Percentiles rank a stretch among this genome's conserved stretches.
These are phyloP conservation scores for Eristalis arbustorum DNA, from an alignment of 2,888 invertebrate species.

Conservation along the genomic window DNA sequence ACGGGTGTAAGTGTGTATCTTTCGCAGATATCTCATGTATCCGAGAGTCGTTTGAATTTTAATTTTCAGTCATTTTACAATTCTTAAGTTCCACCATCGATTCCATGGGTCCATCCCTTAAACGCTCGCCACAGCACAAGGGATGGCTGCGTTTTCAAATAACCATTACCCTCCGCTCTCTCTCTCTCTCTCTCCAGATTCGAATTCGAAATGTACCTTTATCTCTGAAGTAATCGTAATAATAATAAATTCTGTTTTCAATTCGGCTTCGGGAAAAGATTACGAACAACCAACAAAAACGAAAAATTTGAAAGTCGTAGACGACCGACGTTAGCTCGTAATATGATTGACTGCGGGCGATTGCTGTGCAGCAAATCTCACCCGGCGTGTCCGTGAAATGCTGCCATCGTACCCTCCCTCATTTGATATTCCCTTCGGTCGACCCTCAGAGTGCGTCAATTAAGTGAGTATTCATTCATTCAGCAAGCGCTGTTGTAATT, in stretches of 20 bases:
- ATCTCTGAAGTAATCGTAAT: conserved; percentile 53
- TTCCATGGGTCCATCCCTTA: background rate
- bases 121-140: background rate
- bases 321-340: conserved; percentile 54
- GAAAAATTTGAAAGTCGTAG: conserved; percentile 1
- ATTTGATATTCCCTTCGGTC: background rate
- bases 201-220: background rate
- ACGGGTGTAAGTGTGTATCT: conserved; percentile 38
- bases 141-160: conserved; percentile 28
- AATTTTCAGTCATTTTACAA: conserved; percentile 25
- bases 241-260: conserved; percentile 65
- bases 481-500: conserved; percentile 16
- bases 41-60: conserved; percentile 54
- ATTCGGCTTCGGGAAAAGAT: conserved; percentile 46
- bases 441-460: conserved; percentile 33
- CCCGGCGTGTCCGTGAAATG: conserved; percentile 35
- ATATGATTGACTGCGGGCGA: conserved; percentile 66
- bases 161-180: conserved; percentile 44
- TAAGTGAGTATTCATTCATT: conserved; percentile 60
- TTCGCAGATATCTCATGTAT: background rate
- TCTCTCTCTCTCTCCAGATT: background rate
- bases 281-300: conserved; percentile 14
- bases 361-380: conserved; percentile 59
- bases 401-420: background rate
- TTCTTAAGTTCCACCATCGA: background rate